phyloP scores from a whole-genome alignment of 2,888 invertebrate genomes.

The Dicycla oo region DNA sequence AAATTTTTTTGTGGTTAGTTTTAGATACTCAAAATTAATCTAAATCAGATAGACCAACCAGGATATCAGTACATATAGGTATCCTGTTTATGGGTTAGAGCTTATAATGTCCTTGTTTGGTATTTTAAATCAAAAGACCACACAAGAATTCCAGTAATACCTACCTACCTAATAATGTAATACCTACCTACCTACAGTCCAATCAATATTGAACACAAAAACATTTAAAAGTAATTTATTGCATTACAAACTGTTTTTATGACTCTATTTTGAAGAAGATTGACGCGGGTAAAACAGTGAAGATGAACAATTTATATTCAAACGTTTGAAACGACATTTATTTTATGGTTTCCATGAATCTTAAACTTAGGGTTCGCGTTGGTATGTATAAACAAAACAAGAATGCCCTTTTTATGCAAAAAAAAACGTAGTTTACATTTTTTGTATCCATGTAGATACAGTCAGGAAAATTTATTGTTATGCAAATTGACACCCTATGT shows the following conservation, averaged over 20 bases:
- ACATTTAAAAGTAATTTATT: slow-evolving; percentile 44
- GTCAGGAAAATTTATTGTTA: not conserved
- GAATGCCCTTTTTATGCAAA: slow-evolving; percentile 37
- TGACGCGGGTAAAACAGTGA: slow-evolving; percentile 43
- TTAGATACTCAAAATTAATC: not conserved
- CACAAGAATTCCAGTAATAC: not conserved
- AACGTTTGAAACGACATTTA: slow-evolving; percentile 45
- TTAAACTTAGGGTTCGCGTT: slow-evolving; percentile 27
- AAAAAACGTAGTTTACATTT: slow-evolving; percentile 39
- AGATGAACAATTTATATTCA: slow-evolving; percentile 58
- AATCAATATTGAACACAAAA: slow-evolving; percentile 13
- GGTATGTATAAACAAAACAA: slow-evolving; percentile 32
- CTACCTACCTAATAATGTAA: too few relatives aligned
- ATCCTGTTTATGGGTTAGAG: not conserved
- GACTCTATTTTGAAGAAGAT: slow-evolving; percentile 51
- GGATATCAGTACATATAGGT: not conserved
- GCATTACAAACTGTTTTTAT: slow-evolving; percentile 44
- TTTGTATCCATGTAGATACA: not conserved
- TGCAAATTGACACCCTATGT: not conserved
- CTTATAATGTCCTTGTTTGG: not conserved
- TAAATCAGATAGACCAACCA: not conserved
- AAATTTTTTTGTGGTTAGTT: too few relatives aligned
- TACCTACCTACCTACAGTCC: not conserved
- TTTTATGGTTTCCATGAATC: slow-evolving; percentile 58
- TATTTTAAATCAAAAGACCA: not conserved